phyloP scores from a whole-genome alignment of 2,888 invertebrate genomes.

The Leucania comma region DNA sequence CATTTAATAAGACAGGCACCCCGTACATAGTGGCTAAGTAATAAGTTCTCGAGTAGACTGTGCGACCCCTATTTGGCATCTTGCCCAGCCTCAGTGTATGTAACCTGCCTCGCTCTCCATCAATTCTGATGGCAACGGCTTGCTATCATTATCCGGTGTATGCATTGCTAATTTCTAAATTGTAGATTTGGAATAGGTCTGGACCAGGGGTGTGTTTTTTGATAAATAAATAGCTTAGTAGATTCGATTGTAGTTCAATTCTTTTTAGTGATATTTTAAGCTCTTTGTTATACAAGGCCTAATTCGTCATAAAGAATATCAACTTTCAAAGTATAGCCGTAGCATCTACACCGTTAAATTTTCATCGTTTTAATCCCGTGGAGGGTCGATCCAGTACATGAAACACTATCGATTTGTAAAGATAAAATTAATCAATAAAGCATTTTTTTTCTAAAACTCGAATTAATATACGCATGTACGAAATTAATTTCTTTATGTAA shows the following conservation, averaged over 20 bases:
- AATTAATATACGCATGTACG: too few species aligned
- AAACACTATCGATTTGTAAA: too few species aligned
- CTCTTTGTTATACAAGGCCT: too few species aligned
- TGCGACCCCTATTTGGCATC: slow-evolving; percentile 60
- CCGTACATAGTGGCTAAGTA: slow-evolving; percentile 44
- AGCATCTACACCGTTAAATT: too few species aligned
- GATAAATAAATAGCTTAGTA: background rate
- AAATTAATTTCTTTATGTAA: too few species aligned
- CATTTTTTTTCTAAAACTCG: too few species aligned
- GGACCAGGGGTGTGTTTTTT: background rate
- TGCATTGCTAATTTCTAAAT: slow-evolving; percentile 60
- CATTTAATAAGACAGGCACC: slow-evolving; percentile 60
- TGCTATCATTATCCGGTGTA: slow-evolving; percentile 57
- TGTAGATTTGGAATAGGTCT: slow-evolving; percentile 1
- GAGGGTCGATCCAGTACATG: too few species aligned
- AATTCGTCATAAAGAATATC: too few species aligned
- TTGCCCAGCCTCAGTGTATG: slow-evolving; percentile 56
- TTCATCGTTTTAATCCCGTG: too few species aligned
- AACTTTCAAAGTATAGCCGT: too few species aligned
- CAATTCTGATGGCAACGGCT: slow-evolving; percentile 64
- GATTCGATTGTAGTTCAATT: background rate
- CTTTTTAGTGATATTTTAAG: background rate
- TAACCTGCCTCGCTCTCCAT: slow-evolving; percentile 60
- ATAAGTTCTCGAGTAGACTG: slow-evolving; percentile 58
- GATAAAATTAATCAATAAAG: too few species aligned